A percentile compares a stretch with the other conserved stretches of the same genome.
These are phyloP conservation scores for Cydia fagiglandana DNA, from an alignment of 1,140 invertebrate genomes.

Conservation along the genomic window DNA sequence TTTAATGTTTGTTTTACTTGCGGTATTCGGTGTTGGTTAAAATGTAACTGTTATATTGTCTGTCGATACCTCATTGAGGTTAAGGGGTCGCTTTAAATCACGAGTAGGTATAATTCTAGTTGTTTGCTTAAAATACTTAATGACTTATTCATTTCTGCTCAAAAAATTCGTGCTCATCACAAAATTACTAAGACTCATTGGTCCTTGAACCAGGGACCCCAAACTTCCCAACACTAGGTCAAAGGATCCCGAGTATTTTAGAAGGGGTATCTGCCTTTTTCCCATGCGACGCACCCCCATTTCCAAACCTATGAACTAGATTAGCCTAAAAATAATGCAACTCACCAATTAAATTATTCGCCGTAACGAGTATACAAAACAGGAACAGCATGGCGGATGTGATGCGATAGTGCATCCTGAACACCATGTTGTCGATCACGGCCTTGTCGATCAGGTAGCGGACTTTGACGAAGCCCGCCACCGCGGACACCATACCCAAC, in stretches of 20 bases:
- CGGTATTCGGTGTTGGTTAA: neutral
- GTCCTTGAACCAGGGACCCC: too few species aligned
- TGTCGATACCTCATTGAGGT: slow-evolving; percentile 4
- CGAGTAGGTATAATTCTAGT: neutral
- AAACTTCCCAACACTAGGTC: neutral
- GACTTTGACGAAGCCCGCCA: slow-evolving; percentile 92
- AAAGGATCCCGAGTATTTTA: neutral
- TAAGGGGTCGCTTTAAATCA: slow-evolving; percentile 9
- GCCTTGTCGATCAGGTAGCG: slow-evolving; percentile 92
- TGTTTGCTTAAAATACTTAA: neutral
- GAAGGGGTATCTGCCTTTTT: neutral
- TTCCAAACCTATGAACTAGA: neutral
- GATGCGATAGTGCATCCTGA: slow-evolving; percentile 93
- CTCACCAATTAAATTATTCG: slow-evolving; percentile 93
- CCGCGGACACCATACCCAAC: slow-evolving; percentile 89
- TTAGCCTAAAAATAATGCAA: slow-evolving; percentile 37
- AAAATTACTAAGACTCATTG: too few species aligned
- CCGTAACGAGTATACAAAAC: slow-evolving; percentile 92
- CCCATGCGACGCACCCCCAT: neutral
- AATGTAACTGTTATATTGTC: neutral
- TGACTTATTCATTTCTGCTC: too few species aligned
- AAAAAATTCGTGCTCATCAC: too few species aligned
- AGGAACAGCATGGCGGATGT: slow-evolving; percentile 93
- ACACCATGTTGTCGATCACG: slow-evolving; percentile 93
- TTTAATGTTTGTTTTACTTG: slow-evolving; percentile 12